These are phyloP conservation scores for Platycheirus albimanus DNA, from an alignment of 2,888 invertebrate species.

Conservation along the genomic window DNA sequence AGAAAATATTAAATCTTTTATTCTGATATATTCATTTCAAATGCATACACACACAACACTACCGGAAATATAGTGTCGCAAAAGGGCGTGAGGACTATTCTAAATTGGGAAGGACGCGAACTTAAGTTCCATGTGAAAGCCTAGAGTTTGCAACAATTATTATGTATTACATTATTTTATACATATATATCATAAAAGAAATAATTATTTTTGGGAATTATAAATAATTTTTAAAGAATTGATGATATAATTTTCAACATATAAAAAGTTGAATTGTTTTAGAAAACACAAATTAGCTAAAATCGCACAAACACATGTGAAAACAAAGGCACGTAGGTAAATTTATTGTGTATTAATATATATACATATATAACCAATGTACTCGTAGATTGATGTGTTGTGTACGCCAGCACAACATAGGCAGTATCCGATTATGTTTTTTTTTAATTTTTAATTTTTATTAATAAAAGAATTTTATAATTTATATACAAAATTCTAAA, in stretches of 20 bases:
- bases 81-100: neutral
- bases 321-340: neutral
- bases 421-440: no score
- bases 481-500: no score
- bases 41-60: neutral
- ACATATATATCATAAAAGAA: neutral
- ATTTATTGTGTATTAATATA: neutral
- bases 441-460: no score
- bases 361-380: no score
- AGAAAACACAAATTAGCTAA: neutral
- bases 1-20: neutral
- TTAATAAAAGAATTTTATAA: no score
- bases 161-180: no score
- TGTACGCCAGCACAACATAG: no score
- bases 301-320: neutral
- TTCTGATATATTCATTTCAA: neutral
- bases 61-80: neutral
- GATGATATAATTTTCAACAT: neutral
- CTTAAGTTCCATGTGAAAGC: neutral
- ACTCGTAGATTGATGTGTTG: no score
- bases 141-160: neutral
- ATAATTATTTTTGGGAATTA: neutral
- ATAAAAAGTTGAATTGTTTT: neutral
- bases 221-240: neutral
- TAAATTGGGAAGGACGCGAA: constrained; percentile 1